Percentiles rank a stretch among this genome's conserved stretches.
Conservation (phyloP, 1,140 invertebrate species). For the Pissodes strobi region DNA sequence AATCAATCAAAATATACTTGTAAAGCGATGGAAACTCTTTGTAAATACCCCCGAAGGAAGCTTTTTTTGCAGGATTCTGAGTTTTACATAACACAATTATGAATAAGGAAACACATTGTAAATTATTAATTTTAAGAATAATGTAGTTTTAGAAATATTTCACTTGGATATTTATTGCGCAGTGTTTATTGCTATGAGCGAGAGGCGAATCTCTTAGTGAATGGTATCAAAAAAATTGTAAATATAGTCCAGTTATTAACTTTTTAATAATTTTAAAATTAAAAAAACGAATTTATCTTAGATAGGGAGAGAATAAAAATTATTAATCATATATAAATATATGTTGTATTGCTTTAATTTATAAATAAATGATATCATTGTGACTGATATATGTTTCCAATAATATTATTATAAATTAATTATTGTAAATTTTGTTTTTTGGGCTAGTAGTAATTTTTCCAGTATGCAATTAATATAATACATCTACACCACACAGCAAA, state of each 20-base stretch:
- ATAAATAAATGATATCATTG: slow-evolving; percentile 53
- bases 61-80: too few species aligned
- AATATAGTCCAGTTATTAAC: slow-evolving; percentile 57
- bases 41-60: background rate
- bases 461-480: too few species aligned
- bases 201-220: slow-evolving; percentile 27
- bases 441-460: background rate
- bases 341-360: slow-evolving; percentile 58
- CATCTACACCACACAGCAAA: too few species aligned
- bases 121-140: too few species aligned
- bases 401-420: slow-evolving; percentile 36
- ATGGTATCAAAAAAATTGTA: slow-evolving; percentile 52
- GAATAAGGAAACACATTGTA: background rate
- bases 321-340: slow-evolving; percentile 48
- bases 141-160: slow-evolving; percentile 26
- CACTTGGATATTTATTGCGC: slow-evolving; percentile 8
- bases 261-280: slow-evolving; percentile 57
- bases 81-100: too few species aligned
- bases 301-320: slow-evolving; percentile 54
- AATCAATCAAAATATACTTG: background rate
- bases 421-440: slow-evolving; percentile 27
- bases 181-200: slow-evolving; percentile 33
- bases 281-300: slow-evolving; percentile 57
- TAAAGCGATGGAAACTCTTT: background rate
- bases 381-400: slow-evolving; percentile 56